Conservation (phyloP, 2,113 vertebrate species). For the Calyptomena viridis region DNA sequence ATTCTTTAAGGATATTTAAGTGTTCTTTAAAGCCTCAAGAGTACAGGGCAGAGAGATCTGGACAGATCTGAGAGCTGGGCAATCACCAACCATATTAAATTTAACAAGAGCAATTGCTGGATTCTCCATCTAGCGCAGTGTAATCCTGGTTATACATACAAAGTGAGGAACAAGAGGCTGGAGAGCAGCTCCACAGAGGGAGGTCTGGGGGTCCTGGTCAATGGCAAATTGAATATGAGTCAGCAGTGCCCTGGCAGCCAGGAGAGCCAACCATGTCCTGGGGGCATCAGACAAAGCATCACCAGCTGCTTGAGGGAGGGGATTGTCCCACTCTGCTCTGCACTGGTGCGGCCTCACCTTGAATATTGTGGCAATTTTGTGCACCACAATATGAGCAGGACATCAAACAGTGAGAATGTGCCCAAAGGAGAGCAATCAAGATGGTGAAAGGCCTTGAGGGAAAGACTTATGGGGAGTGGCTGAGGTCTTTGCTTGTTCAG, state of each 20-base stretch:
- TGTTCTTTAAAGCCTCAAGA: neutral
- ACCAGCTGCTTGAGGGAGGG: rapidly evolving
- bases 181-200: neutral
- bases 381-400: neutral
- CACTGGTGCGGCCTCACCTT: rapidly evolving
- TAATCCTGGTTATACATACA: neutral
- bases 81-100: neutral
- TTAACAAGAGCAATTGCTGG: neutral
- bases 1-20: neutral
- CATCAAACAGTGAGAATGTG: neutral
- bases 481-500: neutral
- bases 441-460: neutral
- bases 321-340: neutral
- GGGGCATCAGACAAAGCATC: neutral
- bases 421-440: neutral
- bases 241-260: neutral
- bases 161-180: neutral
- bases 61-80: neutral
- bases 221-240: neutral
- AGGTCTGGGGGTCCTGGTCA: neutral
- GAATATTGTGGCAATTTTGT: neutral
- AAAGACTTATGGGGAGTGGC: neutral
- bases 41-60: neutral
- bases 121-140: neutral
- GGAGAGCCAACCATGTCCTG: rapidly evolving